These are phyloP conservation scores for Rhabdornis inornatus DNA, from an alignment of 2,113 vertebrate genomes.

Conservation along the genomic window DNA sequence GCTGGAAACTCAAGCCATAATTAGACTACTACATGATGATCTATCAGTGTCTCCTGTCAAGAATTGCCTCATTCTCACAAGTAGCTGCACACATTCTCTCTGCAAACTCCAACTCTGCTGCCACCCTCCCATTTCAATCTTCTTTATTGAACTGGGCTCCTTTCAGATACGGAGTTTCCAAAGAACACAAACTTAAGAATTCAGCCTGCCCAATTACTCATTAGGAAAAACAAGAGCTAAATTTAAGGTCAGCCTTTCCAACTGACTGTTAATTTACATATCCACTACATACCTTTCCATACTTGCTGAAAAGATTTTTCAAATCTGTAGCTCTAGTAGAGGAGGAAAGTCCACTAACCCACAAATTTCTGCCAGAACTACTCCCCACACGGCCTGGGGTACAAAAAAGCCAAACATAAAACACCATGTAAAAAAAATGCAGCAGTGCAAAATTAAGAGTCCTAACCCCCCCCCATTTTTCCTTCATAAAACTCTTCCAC, in stretches of 20 bases:
- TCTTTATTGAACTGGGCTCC: neutral
- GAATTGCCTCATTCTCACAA: neutral
- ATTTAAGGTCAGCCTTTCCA: neutral
- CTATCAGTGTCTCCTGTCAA: neutral
- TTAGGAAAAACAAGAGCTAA: neutral
- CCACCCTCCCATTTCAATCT: neutral
- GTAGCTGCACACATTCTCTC: neutral
- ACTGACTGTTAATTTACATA: neutral
- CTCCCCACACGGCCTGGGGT: constrained; percentile 62
- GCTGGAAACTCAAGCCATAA: neutral
- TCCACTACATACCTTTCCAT: constrained; percentile 83
- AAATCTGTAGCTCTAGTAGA: constrained; percentile 94
- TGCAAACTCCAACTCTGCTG: neutral
- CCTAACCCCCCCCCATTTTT: accelerated
- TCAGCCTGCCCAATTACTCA: neutral
- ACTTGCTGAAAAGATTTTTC: constrained; percentile 96
- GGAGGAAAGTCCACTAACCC: constrained; percentile 95
- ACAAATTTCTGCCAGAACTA: constrained; percentile 85
- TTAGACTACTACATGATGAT: neutral
- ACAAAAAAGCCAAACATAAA: neutral
- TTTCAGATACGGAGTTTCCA: neutral
- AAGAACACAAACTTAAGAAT: neutral
- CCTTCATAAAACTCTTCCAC: neutral
- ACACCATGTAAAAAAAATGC: neutral
- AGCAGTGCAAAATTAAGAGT: neutral